Base-by-base conservation (phyloP, 2,888 invertebrate species). In the Amiota mariae region DNA sequence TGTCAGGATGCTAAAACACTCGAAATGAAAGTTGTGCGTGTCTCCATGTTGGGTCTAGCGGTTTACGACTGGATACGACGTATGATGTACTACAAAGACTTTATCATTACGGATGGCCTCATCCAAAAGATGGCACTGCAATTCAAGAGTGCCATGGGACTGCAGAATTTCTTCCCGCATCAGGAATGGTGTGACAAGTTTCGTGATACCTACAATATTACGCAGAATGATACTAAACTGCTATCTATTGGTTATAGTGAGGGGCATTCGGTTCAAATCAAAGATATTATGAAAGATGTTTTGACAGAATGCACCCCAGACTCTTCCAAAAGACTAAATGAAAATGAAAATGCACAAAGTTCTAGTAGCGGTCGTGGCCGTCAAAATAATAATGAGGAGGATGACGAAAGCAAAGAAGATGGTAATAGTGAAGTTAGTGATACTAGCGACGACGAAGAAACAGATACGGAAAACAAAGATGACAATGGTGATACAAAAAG, bases 11-110 rank as follows among this genome's bases (percentile, higher is more conserved):
- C 85, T 46, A 85, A 85, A 9, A 82, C 87, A 0, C 81, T 86
- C 67, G 88, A 88, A 71, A 77, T 87, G 59, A 89, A 89, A 72
- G 85, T 87, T 12, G 88, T 89, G 10, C 80, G 85, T 0, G 87
- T 87, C 0, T 89, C 89, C 10, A 87, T 89, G 82, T 72, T 89
- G 75, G 87, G 88, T 12, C 87, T 85, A 36, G 89, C 89, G 0
- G 89, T 89, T 0, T 88, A 85, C 72, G 89, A 89, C n/a, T 89
- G 89, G 89, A 86, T 89, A 63, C 83, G 89, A 0, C 85, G 89
- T 18, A 88, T 89, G 87, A 88, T 89, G 88, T 89, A 89, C 79
- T 89, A 89, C 72, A 88, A 87, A 75, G 89, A 89, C 64, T 87
- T 89, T 47, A 80, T 78, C 54, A 86, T 89, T 68, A 86, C 88